These are phyloP conservation scores for Brotula barbata DNA, from an alignment of 2,797 vertebrate species.

Conservation along the genomic window DNA sequence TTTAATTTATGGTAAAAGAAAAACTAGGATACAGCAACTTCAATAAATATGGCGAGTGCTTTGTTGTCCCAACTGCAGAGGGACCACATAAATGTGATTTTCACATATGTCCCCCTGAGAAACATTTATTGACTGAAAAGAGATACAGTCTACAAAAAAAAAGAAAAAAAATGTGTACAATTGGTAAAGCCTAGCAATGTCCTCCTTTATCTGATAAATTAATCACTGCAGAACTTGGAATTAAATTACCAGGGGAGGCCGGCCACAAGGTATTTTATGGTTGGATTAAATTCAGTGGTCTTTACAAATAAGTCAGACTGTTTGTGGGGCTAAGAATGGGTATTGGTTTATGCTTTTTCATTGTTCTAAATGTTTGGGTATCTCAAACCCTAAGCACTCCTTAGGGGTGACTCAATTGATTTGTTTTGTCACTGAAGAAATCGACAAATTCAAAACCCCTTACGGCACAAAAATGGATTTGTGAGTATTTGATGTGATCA, in stretches of 20 bases:
- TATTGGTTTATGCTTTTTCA: conserved; percentile 11
- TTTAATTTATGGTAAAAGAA: too few species aligned
- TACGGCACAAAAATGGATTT: conserved; percentile 12
- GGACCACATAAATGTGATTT: too few species aligned
- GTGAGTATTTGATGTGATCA: conserved; percentile 4
- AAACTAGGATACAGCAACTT: too few species aligned
- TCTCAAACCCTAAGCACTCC: conserved; percentile 18
- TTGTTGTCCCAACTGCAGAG: too few species aligned
- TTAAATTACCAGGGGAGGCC: background rate
- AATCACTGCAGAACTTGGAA: background rate
- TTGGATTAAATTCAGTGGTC: conserved; percentile 15
- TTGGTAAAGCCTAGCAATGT: background rate
- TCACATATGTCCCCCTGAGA: too few species aligned
- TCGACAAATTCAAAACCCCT: conserved; percentile 34
- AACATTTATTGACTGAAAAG: too few species aligned
- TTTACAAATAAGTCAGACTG: background rate
- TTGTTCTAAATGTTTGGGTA: conserved; percentile 10
- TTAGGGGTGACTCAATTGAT: conserved; percentile 47
- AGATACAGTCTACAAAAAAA: too few species aligned
- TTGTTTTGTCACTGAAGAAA: conserved; percentile 56
- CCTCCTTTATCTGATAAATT: too few species aligned
- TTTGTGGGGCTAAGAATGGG: background rate
- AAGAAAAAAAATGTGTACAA: too few species aligned
- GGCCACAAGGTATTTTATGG: conserved; percentile 4
- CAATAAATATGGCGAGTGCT: too few species aligned